Evolutionary conservation across 2,113 vertebrate genomes (phyloP), one percentile per base, ranked within the genome.

Genomic region (Riparia riparia): DNA sequence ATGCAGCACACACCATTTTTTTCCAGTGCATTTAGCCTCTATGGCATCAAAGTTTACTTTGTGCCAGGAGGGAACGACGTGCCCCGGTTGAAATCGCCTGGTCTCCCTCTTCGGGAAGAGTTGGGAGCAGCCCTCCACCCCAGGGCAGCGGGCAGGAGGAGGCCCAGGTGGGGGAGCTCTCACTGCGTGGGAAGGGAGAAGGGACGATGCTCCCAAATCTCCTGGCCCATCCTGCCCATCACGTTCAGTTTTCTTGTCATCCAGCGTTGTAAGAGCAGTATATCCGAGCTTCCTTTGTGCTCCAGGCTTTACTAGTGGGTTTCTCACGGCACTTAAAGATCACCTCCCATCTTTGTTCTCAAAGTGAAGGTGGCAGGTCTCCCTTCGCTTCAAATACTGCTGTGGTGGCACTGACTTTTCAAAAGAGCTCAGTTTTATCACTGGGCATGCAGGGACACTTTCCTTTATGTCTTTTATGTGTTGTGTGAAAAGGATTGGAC

Each of bases 111-210:
- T 9, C 0, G 9, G 28, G 18, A n/a, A n/a, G 42, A 31, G 3
- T 1, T 0, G 7, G 56, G 34, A 78, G 19, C 16, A 64, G 56
- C 20, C 2, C 39, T 34, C 0, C 16, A 6, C 5, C 45, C n/a
- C 0, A 1, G 32, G n/a, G 42, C 1, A 1, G 17, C 0, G 3
- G 45, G 34, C 19, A 9, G 54, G 47, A 66, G 64, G 31, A 58
- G 10, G 14, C 51, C 49, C 24, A 11, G 42, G 2, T 49, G 8
- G 22, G 45, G 57, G 61, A 95, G 64, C 37, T 88, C 60, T 69
- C 29, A 37, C 37, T 58, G 39, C 24, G 0, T 24, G 22, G 31
- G 25, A 86, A 80, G 63, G n/a, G 20, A 50, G n/a, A 51, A 42
- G 18, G 19, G 16, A 8, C 0, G 1, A 18, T 13, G 45, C 7